These are phyloP conservation scores for Ptychoptera contaminata DNA, from an alignment of 2,888 invertebrate genomes.

Conservation along the genomic window DNA sequence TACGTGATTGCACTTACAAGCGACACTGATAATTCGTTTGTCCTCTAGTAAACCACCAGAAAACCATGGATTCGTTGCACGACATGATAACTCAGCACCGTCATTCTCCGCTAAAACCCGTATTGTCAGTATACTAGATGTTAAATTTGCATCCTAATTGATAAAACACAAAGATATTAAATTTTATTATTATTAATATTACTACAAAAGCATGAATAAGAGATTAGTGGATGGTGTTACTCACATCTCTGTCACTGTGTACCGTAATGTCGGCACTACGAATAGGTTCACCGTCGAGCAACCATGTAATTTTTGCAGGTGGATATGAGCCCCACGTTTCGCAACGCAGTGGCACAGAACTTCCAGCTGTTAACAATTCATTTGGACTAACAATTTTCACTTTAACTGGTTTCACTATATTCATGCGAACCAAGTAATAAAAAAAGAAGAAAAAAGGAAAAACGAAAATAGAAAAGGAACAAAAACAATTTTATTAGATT, in stretches of 20 bases:
- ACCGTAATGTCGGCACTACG: constrained; percentile 44
- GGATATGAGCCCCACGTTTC: constrained; percentile 72
- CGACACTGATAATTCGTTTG: constrained; percentile 57
- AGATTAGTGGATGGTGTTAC: constrained; percentile 4
- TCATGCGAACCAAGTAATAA: constrained; percentile 13
- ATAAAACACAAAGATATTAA: not conserved
- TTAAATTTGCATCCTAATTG: constrained; percentile 36
- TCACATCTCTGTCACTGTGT: constrained; percentile 32
- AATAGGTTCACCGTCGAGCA: constrained; percentile 52
- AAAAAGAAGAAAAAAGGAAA: constrained; percentile 10
- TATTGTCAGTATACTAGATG: constrained; percentile 59
- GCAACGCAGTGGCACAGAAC: constrained; percentile 57
- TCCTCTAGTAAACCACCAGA: constrained; percentile 67
- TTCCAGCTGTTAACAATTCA: constrained; percentile 56
- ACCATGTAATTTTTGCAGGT: constrained; percentile 68
- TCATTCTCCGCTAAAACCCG: constrained; percentile 64
- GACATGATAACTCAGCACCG: constrained; percentile 65
- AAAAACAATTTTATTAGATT: not conserved
- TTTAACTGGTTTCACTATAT: constrained; percentile 59
- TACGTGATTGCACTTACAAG: constrained; percentile 49
- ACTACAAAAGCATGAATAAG: constrained; percentile 7
- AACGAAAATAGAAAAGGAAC: constrained; percentile 2
- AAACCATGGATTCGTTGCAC: constrained; percentile 77
- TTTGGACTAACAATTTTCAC: constrained; percentile 57
- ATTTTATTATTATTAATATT: not conserved